These are phyloP conservation scores for Nothobranchius kuhntae DNA, from an alignment of 2,113 vertebrate genomes.

Conservation along the genomic window DNA sequence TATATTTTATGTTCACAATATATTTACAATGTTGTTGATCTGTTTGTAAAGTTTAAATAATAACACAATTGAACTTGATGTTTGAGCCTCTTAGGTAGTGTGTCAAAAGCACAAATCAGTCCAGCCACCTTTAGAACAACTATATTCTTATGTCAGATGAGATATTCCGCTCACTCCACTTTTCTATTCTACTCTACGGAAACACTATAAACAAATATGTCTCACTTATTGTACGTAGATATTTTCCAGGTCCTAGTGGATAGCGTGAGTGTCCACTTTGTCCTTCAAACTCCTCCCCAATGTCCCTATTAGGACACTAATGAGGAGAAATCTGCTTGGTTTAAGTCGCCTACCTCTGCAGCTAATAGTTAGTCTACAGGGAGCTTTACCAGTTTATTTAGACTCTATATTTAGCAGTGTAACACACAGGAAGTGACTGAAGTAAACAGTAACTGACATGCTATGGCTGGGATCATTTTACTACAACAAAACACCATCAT, in stretches of 20 bases:
- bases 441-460: constrained; percentile 32
- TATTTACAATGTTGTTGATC: no score
- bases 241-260: not conserved
- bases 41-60: no score
- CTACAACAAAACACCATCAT: constrained; percentile 49
- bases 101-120: no score
- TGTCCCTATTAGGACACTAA: constrained; percentile 36
- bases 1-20: no score
- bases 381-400: constrained; percentile 13
- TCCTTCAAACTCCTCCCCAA: constrained; percentile 32
- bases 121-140: no score
- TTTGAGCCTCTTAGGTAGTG: no score
- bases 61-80: no score
- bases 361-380: constrained; percentile 23
- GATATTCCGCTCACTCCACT: no score
- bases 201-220: no score
- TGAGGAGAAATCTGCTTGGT: constrained; percentile 52
- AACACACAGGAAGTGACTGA: constrained; percentile 31
- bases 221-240: no score
- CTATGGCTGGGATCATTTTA: constrained; percentile 32
- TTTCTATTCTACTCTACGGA: no score
- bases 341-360: constrained; percentile 34
- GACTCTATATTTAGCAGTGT: not conserved
- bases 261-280: constrained; percentile 32
- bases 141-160: no score